A percentile compares a stretch with the other conserved stretches of the same genome.
phyloP scores from a whole-genome alignment of 2,113 vertebrate genomes.

The Leptosomus discolor region DNA sequence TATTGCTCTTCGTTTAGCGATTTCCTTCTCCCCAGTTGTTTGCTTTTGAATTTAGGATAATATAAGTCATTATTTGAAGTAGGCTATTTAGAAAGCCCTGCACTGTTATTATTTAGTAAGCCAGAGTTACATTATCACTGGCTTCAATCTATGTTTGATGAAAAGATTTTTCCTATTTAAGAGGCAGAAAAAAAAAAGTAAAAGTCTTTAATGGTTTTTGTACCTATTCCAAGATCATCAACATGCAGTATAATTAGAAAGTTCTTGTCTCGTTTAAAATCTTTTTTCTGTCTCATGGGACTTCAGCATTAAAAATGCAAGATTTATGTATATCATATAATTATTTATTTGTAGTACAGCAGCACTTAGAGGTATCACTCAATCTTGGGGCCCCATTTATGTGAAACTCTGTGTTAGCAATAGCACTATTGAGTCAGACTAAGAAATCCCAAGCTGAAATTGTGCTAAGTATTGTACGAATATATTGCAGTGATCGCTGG shows the following conservation, averaged over 20 bases:
- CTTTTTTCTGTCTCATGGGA: conserved; percentile 60
- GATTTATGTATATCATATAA: conserved; percentile 62
- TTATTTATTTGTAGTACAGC: conserved; percentile 61
- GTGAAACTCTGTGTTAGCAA: not conserved
- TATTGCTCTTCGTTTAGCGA: conserved; percentile 47
- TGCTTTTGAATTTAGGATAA: conserved; percentile 68
- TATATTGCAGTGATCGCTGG: not conserved
- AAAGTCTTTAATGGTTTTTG: conserved; percentile 68
- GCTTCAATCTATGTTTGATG: conserved; percentile 69
- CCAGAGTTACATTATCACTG: conserved; percentile 64
- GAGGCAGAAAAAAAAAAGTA: conserved; percentile 38
- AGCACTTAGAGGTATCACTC: conserved; percentile 49
- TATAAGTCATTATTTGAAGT: conserved; percentile 68
- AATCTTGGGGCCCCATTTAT: conserved; percentile 36
- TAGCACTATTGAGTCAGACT: not conserved
- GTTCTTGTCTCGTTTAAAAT: conserved; percentile 66
- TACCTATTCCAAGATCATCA: conserved; percentile 70
- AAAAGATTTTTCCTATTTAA: conserved; percentile 71
- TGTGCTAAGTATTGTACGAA: not conserved
- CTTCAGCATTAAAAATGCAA: conserved; percentile 52
- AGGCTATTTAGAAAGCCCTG: conserved; percentile 63
- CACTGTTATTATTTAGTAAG: conserved; percentile 68
- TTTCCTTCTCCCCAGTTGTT: conserved; percentile 62
- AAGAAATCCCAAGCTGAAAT: conserved; percentile 4
- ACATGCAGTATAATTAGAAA: conserved; percentile 66